Base-by-base conservation (phyloP, 2,113 vertebrate species). In the Plecotus auritus region DNA sequence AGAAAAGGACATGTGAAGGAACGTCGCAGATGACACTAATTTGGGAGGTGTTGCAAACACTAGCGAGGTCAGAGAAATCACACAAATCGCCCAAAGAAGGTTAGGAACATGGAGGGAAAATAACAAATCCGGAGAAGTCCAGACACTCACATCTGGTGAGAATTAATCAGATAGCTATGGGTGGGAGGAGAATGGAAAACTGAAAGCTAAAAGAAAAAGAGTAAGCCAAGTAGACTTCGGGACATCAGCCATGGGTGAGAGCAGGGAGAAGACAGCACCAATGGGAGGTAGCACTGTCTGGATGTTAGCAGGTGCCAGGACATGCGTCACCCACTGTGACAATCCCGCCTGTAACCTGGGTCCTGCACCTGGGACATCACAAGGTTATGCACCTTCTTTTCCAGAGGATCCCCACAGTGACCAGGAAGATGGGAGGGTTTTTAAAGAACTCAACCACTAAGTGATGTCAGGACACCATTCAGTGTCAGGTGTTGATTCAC, bases 141-240 rank as follows among this genome's bases (percentile, higher is more conserved):
- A 91, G 92, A 90, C 22, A 26, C 54, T 74, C 89, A 94, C 97
- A 97, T 97, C 95, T 97, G 96, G 88, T 0, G 26, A 90, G 85
- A 94, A 97, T 97, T 95, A 97, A 97, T 96, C 73, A 91, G 94
- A 84, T 96, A 96, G 88, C 78, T 67, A 28, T 94, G 91, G 56
- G 76, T 76, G 49, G 80, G 87, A 92, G 45, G 92, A 40, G 26
- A 83, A 54, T 85, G 81, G 66, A 93, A 89, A 92, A 74, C 87
- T 83, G 42, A 91, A 92, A 61, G 28, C 66, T 73, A 22, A 82
- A 90, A 92, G 56, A 45, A 76, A 91, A 88, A 37, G 9, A 72
- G 13, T 76, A 70, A 86, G 3, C 37, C 7, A 20, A 88, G 83
- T 56, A 56, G 56, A 91, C 51, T 67, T 22, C 9, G 9, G 59